These are phyloP conservation scores for Donacobius atricapilla DNA, from an alignment of 2,113 vertebrate genomes.

Conservation along the genomic window DNA sequence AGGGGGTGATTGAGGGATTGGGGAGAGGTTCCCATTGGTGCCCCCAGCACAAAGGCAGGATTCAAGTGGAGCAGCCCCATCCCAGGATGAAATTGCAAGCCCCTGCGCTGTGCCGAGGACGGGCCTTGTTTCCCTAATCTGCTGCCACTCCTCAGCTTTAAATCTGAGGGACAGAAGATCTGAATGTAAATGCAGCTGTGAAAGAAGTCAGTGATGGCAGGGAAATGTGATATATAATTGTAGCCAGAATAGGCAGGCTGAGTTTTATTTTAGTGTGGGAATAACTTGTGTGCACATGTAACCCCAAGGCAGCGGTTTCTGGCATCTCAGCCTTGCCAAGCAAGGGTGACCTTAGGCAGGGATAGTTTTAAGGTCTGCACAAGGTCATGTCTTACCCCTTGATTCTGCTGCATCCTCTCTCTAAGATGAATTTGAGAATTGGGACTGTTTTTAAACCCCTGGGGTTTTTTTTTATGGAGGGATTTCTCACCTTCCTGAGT, in stretches of 20 bases:
- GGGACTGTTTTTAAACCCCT: background rate
- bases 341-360: background rate
- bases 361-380: background rate
- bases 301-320: background rate
- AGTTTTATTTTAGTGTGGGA: background rate
- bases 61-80: background rate
- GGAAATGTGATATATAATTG: background rate
- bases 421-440: background rate
- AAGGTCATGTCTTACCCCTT: background rate
- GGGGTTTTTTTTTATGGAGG: background rate
- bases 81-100: background rate
- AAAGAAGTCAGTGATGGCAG: background rate
- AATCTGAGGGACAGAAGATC: background rate
- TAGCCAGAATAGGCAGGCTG: background rate
- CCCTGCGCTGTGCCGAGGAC: background rate
- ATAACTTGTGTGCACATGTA: fast-evolving
- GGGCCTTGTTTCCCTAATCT: background rate
- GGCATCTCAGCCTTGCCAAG: background rate
- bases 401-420: background rate
- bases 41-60: constrained; percentile 7
- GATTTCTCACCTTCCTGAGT: background rate
- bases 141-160: background rate
- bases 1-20: background rate
- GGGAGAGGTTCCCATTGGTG: background rate
- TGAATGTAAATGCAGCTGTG: background rate